Conservation (phyloP, 1,140 invertebrate species). For the Leptonema lineaticorne region DNA sequence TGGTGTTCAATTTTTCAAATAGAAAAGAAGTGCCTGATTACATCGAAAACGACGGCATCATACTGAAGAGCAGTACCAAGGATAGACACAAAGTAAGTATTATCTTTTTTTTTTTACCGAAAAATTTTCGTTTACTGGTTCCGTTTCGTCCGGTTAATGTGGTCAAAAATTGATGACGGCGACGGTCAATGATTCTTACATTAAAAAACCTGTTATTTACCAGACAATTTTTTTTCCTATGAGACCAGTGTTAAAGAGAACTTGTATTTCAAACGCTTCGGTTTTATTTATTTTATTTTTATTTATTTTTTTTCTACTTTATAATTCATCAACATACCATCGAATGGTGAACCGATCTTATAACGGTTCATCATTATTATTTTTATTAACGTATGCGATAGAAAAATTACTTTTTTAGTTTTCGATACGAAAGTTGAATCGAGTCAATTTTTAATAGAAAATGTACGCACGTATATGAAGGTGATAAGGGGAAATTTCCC, state of each 20-base stretch:
- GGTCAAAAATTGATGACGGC: not conserved
- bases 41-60: conserved; percentile 83
- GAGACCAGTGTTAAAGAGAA: not conserved
- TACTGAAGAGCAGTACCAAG: conserved; percentile 64
- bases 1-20: conserved; percentile 85
- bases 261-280: not conserved
- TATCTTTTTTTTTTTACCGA: conserved; percentile 6
- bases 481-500: no score
- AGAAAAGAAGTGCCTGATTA: conserved; percentile 85
- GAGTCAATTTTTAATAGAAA: no score
- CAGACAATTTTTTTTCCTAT: not conserved
- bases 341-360: not conserved
- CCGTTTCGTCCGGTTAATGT: not conserved
- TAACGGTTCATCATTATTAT: no score
- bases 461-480: no score
- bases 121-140: not conserved
- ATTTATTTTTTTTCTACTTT: no score
- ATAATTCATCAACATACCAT: conserved; percentile 5
- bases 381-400: no score
- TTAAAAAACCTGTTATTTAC: conserved; percentile 21
- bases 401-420: no score
- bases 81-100: conserved; percentile 69
- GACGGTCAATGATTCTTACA: conserved; percentile 7
- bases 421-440: no score
- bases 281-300: no score